These are phyloP conservation scores for Pseudotriccus pelzelni DNA, from an alignment of 2,797 vertebrate genomes.

Conservation along the genomic window DNA sequence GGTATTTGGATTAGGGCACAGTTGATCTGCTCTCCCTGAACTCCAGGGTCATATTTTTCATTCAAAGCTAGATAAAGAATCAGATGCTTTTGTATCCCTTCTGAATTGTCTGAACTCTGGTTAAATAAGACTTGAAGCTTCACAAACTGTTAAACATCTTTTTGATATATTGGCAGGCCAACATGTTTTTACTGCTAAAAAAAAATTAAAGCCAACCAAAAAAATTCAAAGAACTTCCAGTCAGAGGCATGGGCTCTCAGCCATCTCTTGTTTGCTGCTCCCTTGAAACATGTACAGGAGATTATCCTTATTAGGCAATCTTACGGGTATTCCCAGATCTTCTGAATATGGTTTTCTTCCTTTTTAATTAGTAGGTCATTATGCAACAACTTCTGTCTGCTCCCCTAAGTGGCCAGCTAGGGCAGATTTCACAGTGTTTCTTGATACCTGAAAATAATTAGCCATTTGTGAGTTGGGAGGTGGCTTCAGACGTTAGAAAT, in stretches of 20 bases:
- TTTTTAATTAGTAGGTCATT: conserved; percentile 53
- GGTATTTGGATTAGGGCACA: not conserved
- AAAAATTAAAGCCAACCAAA: not conserved
- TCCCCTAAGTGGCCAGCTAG: not conserved
- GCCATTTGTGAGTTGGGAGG: conserved; percentile 1
- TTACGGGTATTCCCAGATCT: not conserved
- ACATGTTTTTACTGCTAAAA: not conserved
- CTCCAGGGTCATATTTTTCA: not conserved
- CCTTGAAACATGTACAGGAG: conserved; percentile 34
- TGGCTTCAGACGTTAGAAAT: conserved; percentile 6
- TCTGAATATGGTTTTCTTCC: conserved; percentile 28
- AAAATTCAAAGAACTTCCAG: conserved; percentile 28
- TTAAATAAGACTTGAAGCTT: not conserved
- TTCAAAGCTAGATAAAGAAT: not conserved
- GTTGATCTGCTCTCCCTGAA: not conserved
- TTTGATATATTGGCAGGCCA: not conserved
- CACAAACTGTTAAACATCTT: not conserved
- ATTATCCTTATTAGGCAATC: conserved; percentile 65
- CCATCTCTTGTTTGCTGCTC: conserved; percentile 29
- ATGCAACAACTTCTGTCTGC: conserved; percentile 30
- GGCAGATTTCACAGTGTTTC: conserved; percentile 30
- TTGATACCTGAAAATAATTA: conserved; percentile 55
- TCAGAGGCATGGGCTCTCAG: conserved; percentile 6
- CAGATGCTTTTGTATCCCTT: not conserved
- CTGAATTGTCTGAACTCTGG: not conserved